Base-by-base conservation (phyloP, 2,797 vertebrate genomes). In the Sternotherus odoratus region DNA sequence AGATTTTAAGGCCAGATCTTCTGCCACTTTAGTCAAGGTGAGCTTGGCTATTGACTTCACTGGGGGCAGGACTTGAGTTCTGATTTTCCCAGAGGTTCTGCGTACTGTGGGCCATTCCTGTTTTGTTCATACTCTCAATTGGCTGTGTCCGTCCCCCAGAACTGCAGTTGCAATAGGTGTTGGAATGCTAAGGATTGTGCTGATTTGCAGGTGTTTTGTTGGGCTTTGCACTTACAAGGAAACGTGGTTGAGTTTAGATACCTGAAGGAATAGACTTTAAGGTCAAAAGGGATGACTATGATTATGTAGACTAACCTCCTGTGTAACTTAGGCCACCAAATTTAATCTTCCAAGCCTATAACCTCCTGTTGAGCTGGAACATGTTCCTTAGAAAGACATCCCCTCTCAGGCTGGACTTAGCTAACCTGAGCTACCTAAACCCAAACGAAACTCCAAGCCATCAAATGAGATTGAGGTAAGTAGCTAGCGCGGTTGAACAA, bases 1-100 rank as follows among this genome's bases (percentile, higher is more conserved):
- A 96, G 90, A 95, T 95, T 69, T 97, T 97, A 97, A 96, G 94
- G 89, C 86, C 91, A 82, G 79, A 56, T 30, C 96, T 19, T 46
- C 91, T 87, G 85, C 63, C 95, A 96, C 94, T 66, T 96, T 72
- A 57, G 56, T 93, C 92, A 95, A 6, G 51, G 80, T 79, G 0
- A 94, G 94, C 83, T 95, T 96, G 94, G 77, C 89, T 77, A 84
- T 87, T 95, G 89, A 96, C 92, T 86, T 96, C 92, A 94, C 92
- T 79, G 91, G 79, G n/a, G 95, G 90, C 89, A 93, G 53, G 91
- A 92, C 88, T 9, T 95, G 91, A 92, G 33, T 91, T 90, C 87
- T 72, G 80, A 1, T 0, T 89, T 94, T 95, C 89, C 36, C 5
- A 1, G 23, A 88, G 90, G 87, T 63, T 46, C 24, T 57, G 57